phyloP scores from a whole-genome alignment of 2,888 invertebrate genomes.

The Elysia crispata region DNA sequence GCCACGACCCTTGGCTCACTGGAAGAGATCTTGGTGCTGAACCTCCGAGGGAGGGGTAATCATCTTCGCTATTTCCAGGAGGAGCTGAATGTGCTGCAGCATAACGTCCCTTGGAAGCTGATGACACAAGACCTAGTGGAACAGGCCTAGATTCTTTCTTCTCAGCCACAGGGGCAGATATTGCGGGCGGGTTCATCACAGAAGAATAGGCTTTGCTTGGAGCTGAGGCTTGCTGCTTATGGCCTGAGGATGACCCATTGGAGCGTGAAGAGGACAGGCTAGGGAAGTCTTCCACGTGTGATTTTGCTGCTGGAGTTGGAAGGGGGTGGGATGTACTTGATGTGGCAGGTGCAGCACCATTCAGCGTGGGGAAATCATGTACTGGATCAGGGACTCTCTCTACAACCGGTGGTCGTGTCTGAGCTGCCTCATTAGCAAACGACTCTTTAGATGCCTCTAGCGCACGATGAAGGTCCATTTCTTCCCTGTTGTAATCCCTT shows the following conservation, averaged over 20 bases:
- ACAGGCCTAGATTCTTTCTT: constrained; percentile 43
- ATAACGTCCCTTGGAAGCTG: constrained; percentile 26
- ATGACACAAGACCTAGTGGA: constrained; percentile 27
- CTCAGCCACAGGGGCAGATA: constrained; percentile 17
- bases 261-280: constrained; percentile 35
- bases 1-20: constrained; percentile 6
- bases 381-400: constrained; percentile 54
- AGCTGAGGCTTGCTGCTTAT: not conserved
- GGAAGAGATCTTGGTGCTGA: not conserved
- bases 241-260: not conserved
- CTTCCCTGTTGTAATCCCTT: constrained; percentile 55
- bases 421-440: not conserved
- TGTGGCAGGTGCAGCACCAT: constrained; percentile 44
- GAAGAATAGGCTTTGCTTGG: constrained; percentile 35
- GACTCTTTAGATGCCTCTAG: constrained; percentile 62
- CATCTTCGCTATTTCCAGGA: constrained; percentile 50
- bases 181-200: constrained; percentile 25
- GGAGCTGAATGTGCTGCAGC: constrained; percentile 13
- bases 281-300: constrained; percentile 50
- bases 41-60: constrained; percentile 60
- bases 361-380: constrained; percentile 75
- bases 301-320: not conserved
- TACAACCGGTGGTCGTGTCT: constrained; percentile 12
- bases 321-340: not conserved
- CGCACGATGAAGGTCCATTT: constrained; percentile 61